Base-by-base conservation (phyloP, 2,888 invertebrate genomes). In the Hesperia comma region DNA sequence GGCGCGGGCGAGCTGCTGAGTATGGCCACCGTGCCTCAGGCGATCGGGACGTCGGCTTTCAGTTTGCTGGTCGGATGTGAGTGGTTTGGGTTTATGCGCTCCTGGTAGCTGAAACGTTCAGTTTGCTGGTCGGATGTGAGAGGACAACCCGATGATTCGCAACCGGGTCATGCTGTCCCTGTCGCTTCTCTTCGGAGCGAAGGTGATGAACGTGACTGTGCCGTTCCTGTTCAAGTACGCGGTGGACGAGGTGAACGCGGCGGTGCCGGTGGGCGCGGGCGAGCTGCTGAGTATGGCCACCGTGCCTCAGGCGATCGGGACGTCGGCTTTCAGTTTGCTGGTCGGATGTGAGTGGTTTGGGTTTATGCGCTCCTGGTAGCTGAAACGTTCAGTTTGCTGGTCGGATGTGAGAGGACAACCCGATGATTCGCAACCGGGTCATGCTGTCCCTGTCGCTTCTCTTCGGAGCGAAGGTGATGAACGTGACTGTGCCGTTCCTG, bases 211-310 rank as follows among this genome's bases (percentile, higher is more conserved):
- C 79, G 98, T 99, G 1, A 93, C 95, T 56, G 99, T 99, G 26
- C 99, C 99, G 12, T 99, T 99, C 90, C 89, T 99, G 67, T 99
- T 99, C 89, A 99, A 99, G 87, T 96, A 97, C 81, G 96, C 97
- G 0, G 95, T 99, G 68, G 99, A 99, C 84, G 95, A 95, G 74
- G 94, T 99, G 70, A 98, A 98, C 81, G 89, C 92, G 6, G 86
- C 94, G 7, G 79, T 94, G 41, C 2, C 76, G 83, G 0, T 77
- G 0, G 91, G 92, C 83, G 0, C 77, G 0, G 91, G 92, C 15
- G 93, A 93, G n/a, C 69, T 94, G 67, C 84, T 98, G 14, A 95
- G 95, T 67, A 94, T 97, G 94, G 95, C 95, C 32, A 95, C 96
- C 5, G 95, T 96, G n/a, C 95, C 97, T 0, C 95, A 96, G 78